These are phyloP conservation scores for Sisyra nigra DNA, from an alignment of 2,888 invertebrate genomes.

Conservation along the genomic window DNA sequence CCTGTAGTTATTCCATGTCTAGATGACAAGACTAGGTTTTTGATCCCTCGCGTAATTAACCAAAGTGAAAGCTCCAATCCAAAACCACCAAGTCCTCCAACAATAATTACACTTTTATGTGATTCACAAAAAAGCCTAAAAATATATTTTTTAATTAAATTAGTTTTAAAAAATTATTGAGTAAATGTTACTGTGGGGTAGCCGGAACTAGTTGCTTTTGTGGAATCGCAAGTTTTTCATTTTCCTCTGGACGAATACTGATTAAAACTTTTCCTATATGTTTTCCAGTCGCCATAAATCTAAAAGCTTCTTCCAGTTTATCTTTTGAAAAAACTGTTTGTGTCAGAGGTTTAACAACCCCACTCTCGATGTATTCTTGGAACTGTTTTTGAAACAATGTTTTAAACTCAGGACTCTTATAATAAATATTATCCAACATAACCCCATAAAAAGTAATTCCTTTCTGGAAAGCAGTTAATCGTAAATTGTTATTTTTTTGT, in stretches of 20 bases:
- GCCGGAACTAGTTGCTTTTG: slow-evolving; percentile 22
- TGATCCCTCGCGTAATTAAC: slow-evolving; percentile 69
- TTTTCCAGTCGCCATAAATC: slow-evolving; percentile 47
- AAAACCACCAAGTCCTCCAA: too few species aligned
- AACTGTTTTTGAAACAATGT: slow-evolving; percentile 34
- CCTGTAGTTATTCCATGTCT: slow-evolving; percentile 64
- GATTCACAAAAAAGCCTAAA: slow-evolving; percentile 34
- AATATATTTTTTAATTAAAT: slow-evolving; percentile 3
- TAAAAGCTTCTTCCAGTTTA: slow-evolving; percentile 57
- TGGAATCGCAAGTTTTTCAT: slow-evolving; percentile 22
- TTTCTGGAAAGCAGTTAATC: slow-evolving; percentile 50
- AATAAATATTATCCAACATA: slow-evolving; percentile 53
- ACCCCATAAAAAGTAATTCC: slow-evolving; percentile 65
- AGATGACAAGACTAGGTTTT: slow-evolving; percentile 62
- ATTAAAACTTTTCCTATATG: slow-evolving; percentile 58
- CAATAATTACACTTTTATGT: slow-evolving; percentile 39
- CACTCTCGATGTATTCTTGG: slow-evolving; percentile 37
- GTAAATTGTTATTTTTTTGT: slow-evolving; percentile 42
- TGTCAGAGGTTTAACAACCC: slow-evolving; percentile 51
- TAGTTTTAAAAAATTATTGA: slow-evolving; percentile 13
- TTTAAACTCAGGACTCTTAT: slow-evolving; percentile 31
- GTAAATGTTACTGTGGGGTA: slow-evolving; percentile 24
- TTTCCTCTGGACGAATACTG: slow-evolving; percentile 22
- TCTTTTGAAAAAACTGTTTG: slow-evolving; percentile 43
- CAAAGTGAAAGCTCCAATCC: slow-evolving; percentile 76